phyloP scores from a whole-genome alignment of 2,888 invertebrate species.

The Lysandra coridon region DNA sequence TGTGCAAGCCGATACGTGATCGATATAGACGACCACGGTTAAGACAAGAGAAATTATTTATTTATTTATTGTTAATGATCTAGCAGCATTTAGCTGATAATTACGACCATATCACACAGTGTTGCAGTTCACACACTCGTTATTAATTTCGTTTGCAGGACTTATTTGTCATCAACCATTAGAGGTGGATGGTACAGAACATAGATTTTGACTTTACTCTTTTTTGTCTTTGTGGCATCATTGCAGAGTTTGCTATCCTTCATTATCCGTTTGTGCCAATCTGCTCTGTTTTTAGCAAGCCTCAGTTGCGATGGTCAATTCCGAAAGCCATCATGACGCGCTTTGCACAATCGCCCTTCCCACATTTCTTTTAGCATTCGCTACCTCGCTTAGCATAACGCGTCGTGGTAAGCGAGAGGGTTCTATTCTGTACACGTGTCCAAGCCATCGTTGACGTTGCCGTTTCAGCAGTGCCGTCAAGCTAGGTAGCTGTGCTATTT shows the following conservation, averaged over 20 bases:
- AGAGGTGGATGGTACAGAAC: too few species aligned
- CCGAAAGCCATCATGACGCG: constrained; percentile 2
- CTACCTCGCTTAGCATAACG: not conserved
- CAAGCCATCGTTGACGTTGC: constrained; percentile 12
- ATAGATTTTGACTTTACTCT: too few species aligned
- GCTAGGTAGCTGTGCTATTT: constrained; percentile 17
- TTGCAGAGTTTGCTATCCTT: not conserved
- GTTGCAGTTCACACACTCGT: too few species aligned
- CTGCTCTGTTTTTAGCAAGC: not conserved
- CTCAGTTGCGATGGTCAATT: not conserved
- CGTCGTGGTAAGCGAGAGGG: not conserved
- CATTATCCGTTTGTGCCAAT: too few species aligned
- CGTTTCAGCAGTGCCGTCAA: constrained; percentile 17
- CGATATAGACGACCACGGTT: too few species aligned
- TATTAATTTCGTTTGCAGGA: too few species aligned
- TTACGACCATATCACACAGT: too few species aligned
- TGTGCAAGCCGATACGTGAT: too few species aligned
- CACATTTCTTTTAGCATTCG: not conserved
- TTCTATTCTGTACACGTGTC: constrained; percentile 28
- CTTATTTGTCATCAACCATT: too few species aligned
- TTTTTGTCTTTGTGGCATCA: not conserved
- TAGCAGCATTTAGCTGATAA: too few species aligned
- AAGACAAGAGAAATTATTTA: too few species aligned
- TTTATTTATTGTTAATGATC: too few species aligned
- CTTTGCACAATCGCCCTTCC: not conserved